Conservation (phyloP, 2,113 vertebrate species). For the Scomber scombrus region DNA sequence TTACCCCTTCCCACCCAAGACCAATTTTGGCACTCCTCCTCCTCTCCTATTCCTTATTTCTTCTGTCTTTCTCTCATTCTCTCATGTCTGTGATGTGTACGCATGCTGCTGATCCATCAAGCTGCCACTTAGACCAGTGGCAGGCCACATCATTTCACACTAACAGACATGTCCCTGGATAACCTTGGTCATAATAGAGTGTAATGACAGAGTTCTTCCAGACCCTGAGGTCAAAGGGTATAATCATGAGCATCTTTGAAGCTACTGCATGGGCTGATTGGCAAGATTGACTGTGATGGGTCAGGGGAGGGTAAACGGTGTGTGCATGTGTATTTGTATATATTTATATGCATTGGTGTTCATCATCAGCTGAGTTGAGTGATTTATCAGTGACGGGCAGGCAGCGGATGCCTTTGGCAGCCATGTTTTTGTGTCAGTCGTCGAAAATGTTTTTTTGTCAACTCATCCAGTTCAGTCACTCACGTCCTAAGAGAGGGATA, state of each 20-base stretch:
- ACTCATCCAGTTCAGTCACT: constrained; percentile 18
- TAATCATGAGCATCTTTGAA: constrained; percentile 49
- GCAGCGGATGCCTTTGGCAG: constrained; percentile 32
- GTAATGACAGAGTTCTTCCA: constrained; percentile 61
- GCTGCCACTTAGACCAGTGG: constrained; percentile 67
- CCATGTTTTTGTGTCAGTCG: constrained; percentile 28
- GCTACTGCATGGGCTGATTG: constrained; percentile 11
- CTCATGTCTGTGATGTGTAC: constrained; percentile 53
- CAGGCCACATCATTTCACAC: constrained; percentile 69
- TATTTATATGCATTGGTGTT: neutral
- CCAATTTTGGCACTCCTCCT: constrained; percentile 25
- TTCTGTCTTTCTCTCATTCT: constrained; percentile 39
- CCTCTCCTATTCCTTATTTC: constrained; percentile 24
- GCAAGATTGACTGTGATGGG: neutral
- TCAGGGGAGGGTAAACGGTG: neutral
- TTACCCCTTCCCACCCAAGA: constrained; percentile 59
- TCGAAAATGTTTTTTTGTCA: constrained; percentile 54
- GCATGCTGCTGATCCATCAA: constrained; percentile 71
- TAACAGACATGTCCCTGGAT: constrained; percentile 67
- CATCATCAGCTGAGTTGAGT: constrained; percentile 4
- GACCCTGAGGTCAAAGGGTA: constrained; percentile 65
- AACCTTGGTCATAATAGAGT: constrained; percentile 78
- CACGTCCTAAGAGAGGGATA: constrained; percentile 1
- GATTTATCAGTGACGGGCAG: constrained; percentile 66
- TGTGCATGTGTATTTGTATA: neutral